Evolutionary conservation across 2,797 vertebrate genomes (phyloP), one percentile per base, ranked within the genome.

Genomic region (Micromesistius poutassou): DNA sequence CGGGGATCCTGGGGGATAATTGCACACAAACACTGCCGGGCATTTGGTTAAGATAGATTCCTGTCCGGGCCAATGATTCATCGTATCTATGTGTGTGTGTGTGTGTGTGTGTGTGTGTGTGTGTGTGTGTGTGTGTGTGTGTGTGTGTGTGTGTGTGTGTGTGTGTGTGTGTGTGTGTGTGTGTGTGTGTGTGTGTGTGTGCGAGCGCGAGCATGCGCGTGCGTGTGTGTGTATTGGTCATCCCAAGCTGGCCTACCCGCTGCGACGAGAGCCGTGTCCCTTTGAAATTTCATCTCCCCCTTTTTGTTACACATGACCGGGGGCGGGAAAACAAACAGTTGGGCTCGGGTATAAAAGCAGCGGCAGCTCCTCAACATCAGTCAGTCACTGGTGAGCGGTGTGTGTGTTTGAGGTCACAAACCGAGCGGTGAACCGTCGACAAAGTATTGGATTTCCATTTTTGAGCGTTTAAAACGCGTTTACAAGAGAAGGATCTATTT

Each of bases 201-300:
- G n/a, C n/a, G n/a, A n/a, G n/a, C n/a, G n/a, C n/a, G n/a, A n/a
- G n/a, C n/a, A n/a, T n/a, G 40, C 16, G 40, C 16, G 40, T 42
- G 40, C 16, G 40, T 42, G 62, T 68, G 62, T 68, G 62, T 68
- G 62, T 68, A 73, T 73, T 73, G 71, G 71, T 33, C 35, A 73
- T 33, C 77, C 35, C 30, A 38, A n/a, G 7, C 33, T 14, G 16
- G 7, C 31, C 84, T 79, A 82, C 81, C 79, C 83, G 78, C 77
- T 85, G 83, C 74, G 88, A 87, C 79, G 77, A 79, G 81, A 82
- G 74, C 35, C 80, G 76, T 90, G 73, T 73, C 80, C 77, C 91
- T 95, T 95, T 94, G 94, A 94, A 95, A 94, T 93, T 90, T 82
- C 94, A 92, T 90, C 73, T 30, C 87, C 86, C 86, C 90, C 46